Evolutionary conservation across 2,888 invertebrate genomes (phyloP).

Genomic region (Enchytraeus crypticus): DNA sequence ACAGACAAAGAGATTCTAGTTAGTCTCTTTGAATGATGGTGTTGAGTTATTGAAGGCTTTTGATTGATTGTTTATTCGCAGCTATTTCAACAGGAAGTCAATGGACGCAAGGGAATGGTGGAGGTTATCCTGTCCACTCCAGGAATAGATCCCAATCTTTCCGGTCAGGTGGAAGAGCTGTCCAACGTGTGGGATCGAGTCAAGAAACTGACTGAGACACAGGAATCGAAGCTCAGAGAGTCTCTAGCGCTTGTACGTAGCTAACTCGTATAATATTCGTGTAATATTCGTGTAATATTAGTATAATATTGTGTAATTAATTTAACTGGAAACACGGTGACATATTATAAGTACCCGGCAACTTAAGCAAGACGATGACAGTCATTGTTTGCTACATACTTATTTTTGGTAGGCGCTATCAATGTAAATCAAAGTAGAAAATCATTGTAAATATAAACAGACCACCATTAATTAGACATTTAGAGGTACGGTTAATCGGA

Average conservation of each 20-base stretch:
- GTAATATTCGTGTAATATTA: not conserved
- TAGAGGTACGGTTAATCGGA: too few relatives aligned
- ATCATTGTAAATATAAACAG: too few relatives aligned
- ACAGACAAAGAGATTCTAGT: too few relatives aligned
- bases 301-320: not conserved
- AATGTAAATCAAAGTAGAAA: too few relatives aligned
- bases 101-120: conserved; percentile 30
- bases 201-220: conserved; percentile 37
- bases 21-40: too few relatives aligned
- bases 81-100: conserved; percentile 45
- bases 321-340: too few relatives aligned
- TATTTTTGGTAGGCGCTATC: too few relatives aligned
- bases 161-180: conserved; percentile 39
- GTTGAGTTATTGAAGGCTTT: too few relatives aligned
- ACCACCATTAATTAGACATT: too few relatives aligned
- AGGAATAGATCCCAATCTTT: conserved; percentile 31
- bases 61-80: conserved; percentile 20
- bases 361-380: too few relatives aligned
- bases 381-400: too few relatives aligned
- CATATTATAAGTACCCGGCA: too few relatives aligned
- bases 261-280: not conserved
- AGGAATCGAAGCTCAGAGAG: conserved; percentile 41
- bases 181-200: conserved; percentile 42
- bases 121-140: conserved; percentile 40
- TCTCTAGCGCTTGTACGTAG: conserved; percentile 39